Base-by-base conservation (phyloP, 2,797 vertebrate species). In the Parambassis ranga region DNA sequence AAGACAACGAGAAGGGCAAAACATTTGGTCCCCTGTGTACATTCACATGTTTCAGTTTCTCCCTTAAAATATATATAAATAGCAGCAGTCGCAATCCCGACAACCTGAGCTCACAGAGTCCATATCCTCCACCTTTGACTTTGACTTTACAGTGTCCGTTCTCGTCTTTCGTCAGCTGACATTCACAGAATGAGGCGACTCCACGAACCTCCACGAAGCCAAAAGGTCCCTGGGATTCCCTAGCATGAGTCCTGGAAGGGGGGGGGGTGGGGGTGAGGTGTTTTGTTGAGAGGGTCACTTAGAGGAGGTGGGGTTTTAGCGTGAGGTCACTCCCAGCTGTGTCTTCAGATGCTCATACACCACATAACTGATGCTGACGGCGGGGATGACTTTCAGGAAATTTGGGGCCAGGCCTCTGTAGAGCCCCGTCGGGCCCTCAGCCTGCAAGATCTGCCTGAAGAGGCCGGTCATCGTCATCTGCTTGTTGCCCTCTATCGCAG, bases 311-410 rank as follows among this genome's bases (percentile, higher is more conserved):
- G 1, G 7, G 22, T 2, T 42, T 84, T 9, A 98, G 87, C 95
- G 94, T 0, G 96, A 99, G 24, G 90, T 93, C 59, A 98, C 97
- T 0, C 97, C 97, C 73, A 99, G 90, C 5, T 95, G 93, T 6
- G 94, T 91, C 90, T 99, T 98, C 72, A 98, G 82, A 84, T 94
- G 93, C 59, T 99, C 97, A 2, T 99, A 99, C 2, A 99, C 95
- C 74, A 99, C 97, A 0, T 98, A 99, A 90, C 96, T 98, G 90
- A 99, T 98, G 95, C 97, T 98, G 24, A 99, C 97, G 0, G 97
- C 96, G 0, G 97, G 97, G 82, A 99, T 95, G 79, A 99, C 97
- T 82, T 99, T 99, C 84, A 98, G 95, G 57, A 98, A 99, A 90
- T 99, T 99, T 4, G 97, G 97, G 0, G 95, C 93, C 84, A 99